These are phyloP conservation scores for Daktulosphaira vitifoliae DNA, from an alignment of 1,140 invertebrate genomes.

Conservation along the genomic window DNA sequence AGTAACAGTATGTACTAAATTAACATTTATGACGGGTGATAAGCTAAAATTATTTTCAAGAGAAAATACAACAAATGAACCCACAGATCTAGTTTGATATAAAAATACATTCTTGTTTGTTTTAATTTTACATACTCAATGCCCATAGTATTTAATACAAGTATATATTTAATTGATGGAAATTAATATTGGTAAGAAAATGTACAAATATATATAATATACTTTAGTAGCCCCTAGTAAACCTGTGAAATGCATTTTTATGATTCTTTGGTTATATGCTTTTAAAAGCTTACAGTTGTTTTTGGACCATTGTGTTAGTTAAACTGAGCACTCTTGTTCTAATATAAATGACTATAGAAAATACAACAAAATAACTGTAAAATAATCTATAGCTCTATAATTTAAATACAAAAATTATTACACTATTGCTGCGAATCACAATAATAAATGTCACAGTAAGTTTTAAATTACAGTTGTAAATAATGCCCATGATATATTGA, in stretches of 20 bases:
- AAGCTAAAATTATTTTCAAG: too few relatives aligned
- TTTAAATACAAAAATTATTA: conserved; percentile 21
- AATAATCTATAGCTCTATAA: conserved; percentile 7
- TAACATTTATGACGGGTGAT: too few relatives aligned
- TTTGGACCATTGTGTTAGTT: too few relatives aligned
- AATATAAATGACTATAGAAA: conserved; percentile 7
- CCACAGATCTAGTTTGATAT: too few relatives aligned
- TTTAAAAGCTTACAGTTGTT: conserved; percentile 18
- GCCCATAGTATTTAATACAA: conserved; percentile 27
- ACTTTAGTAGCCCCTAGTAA: conserved; percentile 18
- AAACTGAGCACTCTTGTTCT: conserved; percentile 21
- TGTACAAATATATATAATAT: conserved; percentile 2
- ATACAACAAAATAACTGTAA: conserved; percentile 24
- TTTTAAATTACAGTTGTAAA: conserved; percentile 26
- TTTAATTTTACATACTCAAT: conserved; percentile 10
- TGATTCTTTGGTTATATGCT: conserved; percentile 27
- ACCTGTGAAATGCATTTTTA: conserved; percentile 5
- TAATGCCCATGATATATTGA: conserved; percentile 31
- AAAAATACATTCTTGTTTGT: too few relatives aligned
- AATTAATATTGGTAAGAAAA: background rate
- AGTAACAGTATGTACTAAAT: too few relatives aligned
- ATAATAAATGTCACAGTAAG: conserved; percentile 25
- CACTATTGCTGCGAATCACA: conserved; percentile 20
- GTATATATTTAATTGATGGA: conserved; percentile 8
- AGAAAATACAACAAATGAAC: too few relatives aligned